A percentile compares a stretch with the other conserved stretches of the same genome.
These are phyloP conservation scores for Nasonovia ribisnigri DNA, from an alignment of 2,888 invertebrate species.

Conservation along the genomic window DNA sequence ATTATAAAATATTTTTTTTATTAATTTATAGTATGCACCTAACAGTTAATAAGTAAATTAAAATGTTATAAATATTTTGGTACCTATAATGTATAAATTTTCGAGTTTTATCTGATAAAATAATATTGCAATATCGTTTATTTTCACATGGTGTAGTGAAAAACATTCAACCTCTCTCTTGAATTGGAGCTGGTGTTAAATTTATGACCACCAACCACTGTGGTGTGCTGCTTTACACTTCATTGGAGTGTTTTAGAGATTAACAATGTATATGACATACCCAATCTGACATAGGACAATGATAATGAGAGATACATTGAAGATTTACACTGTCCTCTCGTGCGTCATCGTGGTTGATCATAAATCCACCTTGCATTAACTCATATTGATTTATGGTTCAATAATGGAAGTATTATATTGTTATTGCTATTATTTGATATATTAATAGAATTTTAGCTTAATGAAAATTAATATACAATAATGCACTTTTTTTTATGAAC, in stretches of 20 bases:
- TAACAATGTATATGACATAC: background rate
- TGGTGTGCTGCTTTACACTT: slow-evolving; percentile 12
- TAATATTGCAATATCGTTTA: background rate
- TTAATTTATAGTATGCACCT: background rate
- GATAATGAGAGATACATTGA: background rate
- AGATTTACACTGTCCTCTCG: background rate
- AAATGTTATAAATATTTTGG: background rate
- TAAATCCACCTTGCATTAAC: slow-evolving; percentile 28
- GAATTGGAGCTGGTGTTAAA: background rate
- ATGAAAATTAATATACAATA: background rate
- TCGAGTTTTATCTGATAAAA: background rate
- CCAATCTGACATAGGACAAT: slow-evolving; percentile 9
- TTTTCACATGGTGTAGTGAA: background rate
- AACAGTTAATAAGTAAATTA: background rate
- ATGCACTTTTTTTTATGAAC: background rate
- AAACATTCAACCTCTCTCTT: slow-evolving; percentile 10
- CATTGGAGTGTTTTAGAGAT: slow-evolving; percentile 37
- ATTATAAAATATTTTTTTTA: background rate
- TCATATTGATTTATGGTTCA: background rate
- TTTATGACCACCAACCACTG: slow-evolving; percentile 32
- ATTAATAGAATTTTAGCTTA: background rate
- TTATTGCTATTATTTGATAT: background rate
- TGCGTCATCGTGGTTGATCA: background rate
- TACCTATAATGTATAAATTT: background rate
- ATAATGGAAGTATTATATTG: background rate